Evolutionary conservation across 2,888 invertebrate species (phyloP).

Genomic region (Syrphus vitripennis): DNA sequence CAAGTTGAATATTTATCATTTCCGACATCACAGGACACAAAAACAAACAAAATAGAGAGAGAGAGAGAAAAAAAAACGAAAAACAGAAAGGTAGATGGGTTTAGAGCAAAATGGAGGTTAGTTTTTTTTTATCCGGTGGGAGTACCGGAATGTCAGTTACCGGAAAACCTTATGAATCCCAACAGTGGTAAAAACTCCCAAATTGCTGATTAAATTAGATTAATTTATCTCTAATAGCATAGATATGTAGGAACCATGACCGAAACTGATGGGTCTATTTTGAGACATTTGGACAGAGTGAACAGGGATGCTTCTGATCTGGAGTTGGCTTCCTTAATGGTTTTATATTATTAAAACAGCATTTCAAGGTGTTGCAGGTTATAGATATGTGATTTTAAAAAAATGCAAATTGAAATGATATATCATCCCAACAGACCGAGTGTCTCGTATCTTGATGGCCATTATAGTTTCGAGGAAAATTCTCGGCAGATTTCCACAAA

Average conservation of each 20-base stretch:
- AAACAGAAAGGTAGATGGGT: background rate
- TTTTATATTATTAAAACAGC: background rate
- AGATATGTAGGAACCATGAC: background rate
- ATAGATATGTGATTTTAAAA: background rate
- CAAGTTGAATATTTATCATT: constrained; percentile 27
- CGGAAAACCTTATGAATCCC: constrained; percentile 12
- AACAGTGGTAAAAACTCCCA: constrained; percentile 10
- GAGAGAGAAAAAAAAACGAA: background rate
- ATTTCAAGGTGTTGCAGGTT: background rate
- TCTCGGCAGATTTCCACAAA: background rate
- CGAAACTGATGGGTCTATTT: background rate
- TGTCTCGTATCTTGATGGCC: background rate
- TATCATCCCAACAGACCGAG: background rate
- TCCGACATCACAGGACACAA: constrained; percentile 22
- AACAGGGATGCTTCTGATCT: background rate
- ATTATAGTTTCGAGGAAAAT: background rate
- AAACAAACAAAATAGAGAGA: background rate
- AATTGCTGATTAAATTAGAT: constrained; percentile 28
- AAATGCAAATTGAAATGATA: background rate
- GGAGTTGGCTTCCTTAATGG: background rate
- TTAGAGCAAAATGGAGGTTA: too few species aligned
- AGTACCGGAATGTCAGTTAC: constrained; percentile 5
- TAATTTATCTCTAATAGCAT: background rate
- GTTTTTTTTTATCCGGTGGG: background rate
- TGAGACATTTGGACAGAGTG: background rate